Base-by-base conservation (phyloP, 64 coral and sea anemone species). In the Stylophora pistillata region DNA sequence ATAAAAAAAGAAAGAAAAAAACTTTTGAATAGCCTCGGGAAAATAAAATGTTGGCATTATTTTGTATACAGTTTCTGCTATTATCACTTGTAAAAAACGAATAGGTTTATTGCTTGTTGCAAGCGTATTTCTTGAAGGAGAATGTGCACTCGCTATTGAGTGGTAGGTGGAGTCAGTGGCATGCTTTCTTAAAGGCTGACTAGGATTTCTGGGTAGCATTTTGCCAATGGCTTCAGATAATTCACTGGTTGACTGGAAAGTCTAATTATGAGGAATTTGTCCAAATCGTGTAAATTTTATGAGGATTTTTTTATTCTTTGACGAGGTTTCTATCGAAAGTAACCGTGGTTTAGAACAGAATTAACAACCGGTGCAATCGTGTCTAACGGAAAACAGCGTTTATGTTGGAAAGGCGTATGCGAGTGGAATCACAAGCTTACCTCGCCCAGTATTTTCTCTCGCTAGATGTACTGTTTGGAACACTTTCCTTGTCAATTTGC, bases 41-140 rank as follows among this genome's bases (percentile, higher is more conserved):
- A 27, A 25, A 68, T 21, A n/a, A 26, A n/a, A 28, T 78, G 75
- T 52, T 78, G 75, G 75, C 75, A 78, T 78, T 78, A 56, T 25
- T 57, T 56, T 57, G 10, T 78, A 75, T 7, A 78, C 75, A 56
- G 75, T 27, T 78, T 47, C 14, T 29, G 52, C 11, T 3, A 21
- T 26, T 27, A 56, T 56, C 15, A 21, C 27, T 57, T 56, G 75
- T 78, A 56, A 21, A 78, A 77, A 74, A 74, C 6, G 52, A 77
- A n/a, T 77, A 52, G 56, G 20, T 57, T 27, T 0, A 2, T 76
- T 25, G 25, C 61, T 64, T 0, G 5, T 21, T 68, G 10, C 12
- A 68, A 68, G 26, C 20, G 13, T 26, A 68, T 68, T 68, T 68
- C 64, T 10, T 10, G 13, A 68, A 68, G 64, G 64, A 68, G 26